Evolutionary conservation across 2,113 vertebrate genomes (phyloP), one percentile per base, ranked within the genome.

Genomic region (Zosterops japonicus): DNA sequence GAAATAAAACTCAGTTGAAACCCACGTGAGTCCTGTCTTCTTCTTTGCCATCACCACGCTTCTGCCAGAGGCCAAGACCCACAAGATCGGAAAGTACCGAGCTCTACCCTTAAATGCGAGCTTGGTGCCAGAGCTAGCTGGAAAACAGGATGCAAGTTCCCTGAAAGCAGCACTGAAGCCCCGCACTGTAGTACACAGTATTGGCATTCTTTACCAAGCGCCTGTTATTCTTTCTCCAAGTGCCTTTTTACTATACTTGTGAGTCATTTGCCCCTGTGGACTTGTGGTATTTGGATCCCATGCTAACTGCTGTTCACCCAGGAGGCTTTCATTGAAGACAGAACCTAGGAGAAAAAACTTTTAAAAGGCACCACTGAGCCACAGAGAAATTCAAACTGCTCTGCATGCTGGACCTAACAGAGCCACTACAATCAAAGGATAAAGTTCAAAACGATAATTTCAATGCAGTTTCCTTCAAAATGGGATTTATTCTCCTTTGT

Each of bases 311-410:
- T 93, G 53, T 55, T 91, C 81, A 83, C 27, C 65, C 46, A 72
- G 76, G 85, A 94, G 70, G 23, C 36, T 87, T 94, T 85, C 65
- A 93, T 15, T 57, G 53, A 83, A 85, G 33, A 83, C 8, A 91
- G 44, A 80, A 53, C 12, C 39, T 75, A 20, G 71, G 17, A 80
- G 72, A 57, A 50, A 72, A 44, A 9, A 0, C 22, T 91, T 44
- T 53, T 87, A 61, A 91, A 87, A 95, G 46, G 11, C 46, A 93
- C 17, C 41, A 33, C 57, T 42, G 64, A 95, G 28, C 53, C 41
- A 92, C 61, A 70, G 59, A 50, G 78, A 95, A 93, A 85, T 79
- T 94, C 74, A 65, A 80, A 80, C 70, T 87, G 31, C 11, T 92
- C 55, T 87, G 31, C 27, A 68, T 76, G 46, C 29, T 87, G 70